Base-by-base conservation (phyloP, 1,140 invertebrate species). In the Caerostris extrusa region DNA sequence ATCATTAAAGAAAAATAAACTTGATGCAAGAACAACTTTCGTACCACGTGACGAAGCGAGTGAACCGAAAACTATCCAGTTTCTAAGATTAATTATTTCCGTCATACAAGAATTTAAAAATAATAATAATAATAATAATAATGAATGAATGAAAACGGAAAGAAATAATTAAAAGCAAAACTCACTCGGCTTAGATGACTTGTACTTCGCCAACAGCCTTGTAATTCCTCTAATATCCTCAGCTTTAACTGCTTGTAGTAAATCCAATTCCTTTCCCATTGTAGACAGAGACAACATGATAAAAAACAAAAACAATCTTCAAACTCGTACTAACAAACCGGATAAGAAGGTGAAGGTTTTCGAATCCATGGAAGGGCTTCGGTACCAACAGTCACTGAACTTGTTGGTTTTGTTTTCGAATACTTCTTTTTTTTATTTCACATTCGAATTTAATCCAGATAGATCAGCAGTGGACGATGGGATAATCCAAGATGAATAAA, bases 181-280 rank as follows among this genome's bases (percentile, higher is more conserved):
- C 94, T 91, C 91, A 94, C 94, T 94, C 67, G 94, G 94, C 67
- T 94, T 94, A 3, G 94, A 91, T n/a, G 89, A 90, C n/a, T 88
- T 94, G 58, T 92, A 91, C 53, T 94, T 94, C 3, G 94, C 14
- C 69, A 94, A 58, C 8, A 94, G 53, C 56, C 94, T 71, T 10
- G 89, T 71, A 34, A 94, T 82, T 57, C 94, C 94, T 19, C 90
- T 90, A 53, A 94, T 91, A 92, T 94, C 94, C 64, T 91, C 94
- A 5, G 94, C 90, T 92, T 94, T 94, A 7, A 94, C 90, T 7
- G 94, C 94, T 71, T 91, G 83, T 14, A 94, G 64, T 56, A 94
- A 91, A 87, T 94, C 94, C 90, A 77, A 56, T 69, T 94, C 94
- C 67, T 94, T 94, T 56, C 93, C 93, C 93, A 94, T 94, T 12